phyloP scores from a whole-genome alignment of 2,113 vertebrate genomes.

The Martes martes region DNA sequence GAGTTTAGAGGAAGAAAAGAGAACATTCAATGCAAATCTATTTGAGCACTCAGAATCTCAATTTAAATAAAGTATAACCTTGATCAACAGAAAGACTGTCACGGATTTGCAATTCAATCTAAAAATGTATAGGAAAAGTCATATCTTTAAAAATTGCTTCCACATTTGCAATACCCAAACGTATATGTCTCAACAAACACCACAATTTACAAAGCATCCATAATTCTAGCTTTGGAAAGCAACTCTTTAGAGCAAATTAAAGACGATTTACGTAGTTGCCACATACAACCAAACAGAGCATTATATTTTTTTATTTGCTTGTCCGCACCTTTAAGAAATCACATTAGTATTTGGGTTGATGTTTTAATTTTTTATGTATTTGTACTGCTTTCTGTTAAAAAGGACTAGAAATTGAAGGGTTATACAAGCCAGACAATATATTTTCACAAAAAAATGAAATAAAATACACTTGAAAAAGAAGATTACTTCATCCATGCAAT shows the following conservation, averaged over 20 bases:
- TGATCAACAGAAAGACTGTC: not conserved
- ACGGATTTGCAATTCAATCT: not conserved
- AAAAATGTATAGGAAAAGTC: not conserved
- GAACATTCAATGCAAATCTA: not conserved
- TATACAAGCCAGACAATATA: not conserved
- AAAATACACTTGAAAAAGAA: constrained; percentile 47
- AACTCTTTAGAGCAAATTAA: constrained; percentile 24
- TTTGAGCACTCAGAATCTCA: not conserved
- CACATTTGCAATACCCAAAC: not conserved
- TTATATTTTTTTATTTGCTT: constrained; percentile 30
- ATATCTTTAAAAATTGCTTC: not conserved
- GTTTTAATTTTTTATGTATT: not conserved
- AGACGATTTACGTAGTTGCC: not conserved
- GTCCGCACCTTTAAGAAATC: not conserved
- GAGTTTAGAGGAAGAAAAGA: not conserved
- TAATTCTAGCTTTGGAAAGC: not conserved
- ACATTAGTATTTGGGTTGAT: not conserved
- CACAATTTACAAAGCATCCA: not conserved
- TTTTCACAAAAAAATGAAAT: not conserved
- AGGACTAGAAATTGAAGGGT: not conserved
- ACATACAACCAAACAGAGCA: not conserved
- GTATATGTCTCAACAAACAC: not conserved
- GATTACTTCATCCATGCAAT: constrained; percentile 25
- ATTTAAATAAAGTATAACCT: constrained; percentile 16
- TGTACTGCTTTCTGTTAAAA: not conserved